Conservation (phyloP, 2,797 vertebrate species). For the Liparis tanakae region DNA sequence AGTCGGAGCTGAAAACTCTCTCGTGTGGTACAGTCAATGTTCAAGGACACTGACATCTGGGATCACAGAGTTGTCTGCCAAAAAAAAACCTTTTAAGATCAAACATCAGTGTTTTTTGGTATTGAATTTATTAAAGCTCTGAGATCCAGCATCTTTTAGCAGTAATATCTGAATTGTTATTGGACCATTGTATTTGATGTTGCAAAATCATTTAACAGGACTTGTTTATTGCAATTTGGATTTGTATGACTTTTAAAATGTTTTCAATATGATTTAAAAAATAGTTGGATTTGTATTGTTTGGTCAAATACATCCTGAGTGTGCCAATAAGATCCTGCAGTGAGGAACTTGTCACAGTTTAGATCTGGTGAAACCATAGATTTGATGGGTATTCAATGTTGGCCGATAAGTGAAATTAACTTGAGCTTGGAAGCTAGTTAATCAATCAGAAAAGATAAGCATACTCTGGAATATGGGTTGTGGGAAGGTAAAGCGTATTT, state of each 20-base stretch:
- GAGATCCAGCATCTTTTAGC: not conserved
- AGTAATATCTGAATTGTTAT: not conserved
- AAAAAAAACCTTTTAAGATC: not conserved
- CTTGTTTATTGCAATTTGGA: not conserved
- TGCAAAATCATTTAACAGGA: not conserved
- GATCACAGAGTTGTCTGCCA: not conserved
- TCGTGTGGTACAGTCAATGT: not conserved
- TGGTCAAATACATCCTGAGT: not conserved
- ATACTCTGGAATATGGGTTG: not conserved
- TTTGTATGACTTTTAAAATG: not conserved
- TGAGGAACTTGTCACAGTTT: not conserved
- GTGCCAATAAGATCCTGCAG: not conserved
- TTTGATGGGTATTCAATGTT: not conserved
- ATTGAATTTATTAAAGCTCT: not conserved
- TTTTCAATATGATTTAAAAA: not conserved
- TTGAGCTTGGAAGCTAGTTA: not conserved
- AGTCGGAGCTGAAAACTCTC: not conserved
- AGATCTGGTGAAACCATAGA: not conserved
- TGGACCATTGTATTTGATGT: not conserved
- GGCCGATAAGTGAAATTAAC: not conserved
- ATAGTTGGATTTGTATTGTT: too few relatives aligned
- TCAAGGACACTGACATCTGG: slow-evolving; percentile 24
- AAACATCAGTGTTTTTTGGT: not conserved
- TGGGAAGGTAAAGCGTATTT: not conserved
- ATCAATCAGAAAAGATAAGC: not conserved